phyloP scores from a whole-genome alignment of 2,888 invertebrate species.

The Drosophila antonietae region DNA sequence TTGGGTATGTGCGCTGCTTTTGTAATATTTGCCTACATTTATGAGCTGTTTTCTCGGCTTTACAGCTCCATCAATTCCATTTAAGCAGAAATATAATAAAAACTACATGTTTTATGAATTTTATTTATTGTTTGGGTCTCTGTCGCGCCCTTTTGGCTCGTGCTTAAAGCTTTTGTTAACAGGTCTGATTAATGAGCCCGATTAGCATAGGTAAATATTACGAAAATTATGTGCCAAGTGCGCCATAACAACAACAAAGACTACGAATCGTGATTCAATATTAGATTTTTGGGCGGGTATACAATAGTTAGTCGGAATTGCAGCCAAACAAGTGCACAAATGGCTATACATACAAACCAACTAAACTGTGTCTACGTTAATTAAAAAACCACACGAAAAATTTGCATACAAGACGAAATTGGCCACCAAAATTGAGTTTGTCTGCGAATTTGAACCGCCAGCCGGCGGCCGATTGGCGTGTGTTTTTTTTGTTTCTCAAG shows the following conservation, averaged over 20 bases:
- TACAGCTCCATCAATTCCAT: slow-evolving; percentile 67
- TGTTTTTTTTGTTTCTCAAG: slow-evolving; percentile 37
- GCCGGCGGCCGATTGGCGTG: slow-evolving; percentile 55
- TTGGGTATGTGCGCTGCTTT: slow-evolving; percentile 18
- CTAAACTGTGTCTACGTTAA: slow-evolving; percentile 64
- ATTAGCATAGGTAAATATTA: slow-evolving; percentile 78
- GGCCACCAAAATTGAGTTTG: slow-evolving; percentile 67
- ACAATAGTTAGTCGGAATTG: slow-evolving; percentile 16
- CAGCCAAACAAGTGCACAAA: slow-evolving; percentile 50
- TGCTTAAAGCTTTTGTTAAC: slow-evolving; percentile 51
- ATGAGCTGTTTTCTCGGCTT: slow-evolving; percentile 43
- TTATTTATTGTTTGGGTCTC: slow-evolving; percentile 23
- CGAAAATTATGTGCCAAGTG: slow-evolving; percentile 60
- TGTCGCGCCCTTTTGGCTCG: slow-evolving; percentile 38
- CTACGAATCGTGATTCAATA: slow-evolving; percentile 59
- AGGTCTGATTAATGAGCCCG: slow-evolving; percentile 72
- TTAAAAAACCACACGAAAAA: slow-evolving; percentile 67
- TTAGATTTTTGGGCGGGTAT: slow-evolving; percentile 46
- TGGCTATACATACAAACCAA: slow-evolving; percentile 12
- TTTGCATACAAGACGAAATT: slow-evolving; percentile 77
- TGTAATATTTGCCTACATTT: slow-evolving; percentile 29
- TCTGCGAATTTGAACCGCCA: slow-evolving; percentile 49
- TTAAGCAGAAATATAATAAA: slow-evolving; percentile 23
- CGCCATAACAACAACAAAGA: slow-evolving; percentile 38
- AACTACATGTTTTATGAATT: slow-evolving; percentile 17